These are phyloP conservation scores for Ochropleura leucogaster DNA, from an alignment of 2,888 invertebrate genomes.

Conservation along the genomic window DNA sequence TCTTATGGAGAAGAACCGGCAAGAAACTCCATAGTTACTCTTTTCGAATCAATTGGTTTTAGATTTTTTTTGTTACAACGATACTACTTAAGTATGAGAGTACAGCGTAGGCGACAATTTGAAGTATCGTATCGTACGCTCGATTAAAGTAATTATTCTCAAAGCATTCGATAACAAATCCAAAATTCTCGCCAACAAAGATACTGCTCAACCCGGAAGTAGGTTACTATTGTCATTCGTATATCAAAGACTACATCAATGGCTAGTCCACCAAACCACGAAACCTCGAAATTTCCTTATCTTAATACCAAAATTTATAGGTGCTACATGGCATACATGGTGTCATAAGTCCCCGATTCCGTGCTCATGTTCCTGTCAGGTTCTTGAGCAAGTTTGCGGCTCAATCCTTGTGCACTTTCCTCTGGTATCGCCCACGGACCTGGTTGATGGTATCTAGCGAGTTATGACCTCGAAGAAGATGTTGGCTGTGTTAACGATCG, in stretches of 20 bases:
- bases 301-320: slow-evolving; percentile 77
- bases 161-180: slow-evolving; percentile 20
- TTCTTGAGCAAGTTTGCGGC: slow-evolving; percentile 56
- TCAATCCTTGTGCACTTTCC: slow-evolving; percentile 62
- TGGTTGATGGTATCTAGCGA: slow-evolving; percentile 71
- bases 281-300: slow-evolving; percentile 69
- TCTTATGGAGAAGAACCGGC: no score
- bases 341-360: slow-evolving; percentile 77
- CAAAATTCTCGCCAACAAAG: slow-evolving; percentile 25
- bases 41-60: no score
- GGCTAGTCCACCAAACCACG: slow-evolving; percentile 50
- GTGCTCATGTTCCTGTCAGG: slow-evolving; percentile 66
- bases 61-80: no score
- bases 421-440: slow-evolving; percentile 67
- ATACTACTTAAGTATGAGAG: no score
- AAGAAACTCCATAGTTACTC: no score
- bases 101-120: no score
- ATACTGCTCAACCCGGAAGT: slow-evolving; percentile 54
- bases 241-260: slow-evolving; percentile 58
- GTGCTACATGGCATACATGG: slow-evolving; percentile 64
- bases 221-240: slow-evolving; percentile 55
- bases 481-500: slow-evolving; percentile 68
- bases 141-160: slow-evolving; percentile 13
- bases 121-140: neutral
- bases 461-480: slow-evolving; percentile 73